phyloP scores from a whole-genome alignment of 2,113 vertebrate species.

The Meriones unguiculatus region DNA sequence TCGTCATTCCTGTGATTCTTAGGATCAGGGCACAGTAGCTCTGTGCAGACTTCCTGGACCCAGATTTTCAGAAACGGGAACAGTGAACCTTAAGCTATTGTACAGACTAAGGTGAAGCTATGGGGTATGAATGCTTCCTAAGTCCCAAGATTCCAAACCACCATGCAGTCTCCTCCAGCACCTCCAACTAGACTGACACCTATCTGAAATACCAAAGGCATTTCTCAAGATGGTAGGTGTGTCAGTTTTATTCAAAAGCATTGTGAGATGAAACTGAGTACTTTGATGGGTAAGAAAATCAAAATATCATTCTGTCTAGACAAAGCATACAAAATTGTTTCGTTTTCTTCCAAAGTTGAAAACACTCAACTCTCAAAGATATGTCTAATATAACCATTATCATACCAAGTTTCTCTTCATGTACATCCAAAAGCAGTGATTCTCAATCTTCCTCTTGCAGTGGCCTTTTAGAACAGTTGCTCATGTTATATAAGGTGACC shows the following conservation, averaged over 20 bases:
- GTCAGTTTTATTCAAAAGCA: neutral
- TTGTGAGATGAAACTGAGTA: neutral
- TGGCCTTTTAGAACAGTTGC: neutral
- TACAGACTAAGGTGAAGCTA: neutral
- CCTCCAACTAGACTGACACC: neutral
- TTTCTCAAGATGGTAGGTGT: neutral
- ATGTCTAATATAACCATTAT: neutral
- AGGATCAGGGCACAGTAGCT: neutral
- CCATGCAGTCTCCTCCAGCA: neutral
- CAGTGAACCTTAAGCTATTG: neutral
- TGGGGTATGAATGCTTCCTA: neutral
- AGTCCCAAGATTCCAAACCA: neutral
- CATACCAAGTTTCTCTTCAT: neutral
- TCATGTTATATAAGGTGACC: neutral
- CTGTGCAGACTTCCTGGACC: neutral
- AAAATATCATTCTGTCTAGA: conserved; percentile 33
- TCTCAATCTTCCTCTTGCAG: neutral
- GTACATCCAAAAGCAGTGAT: neutral
- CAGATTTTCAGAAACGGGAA: neutral
- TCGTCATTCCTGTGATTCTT: neutral
- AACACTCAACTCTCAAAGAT: neutral
- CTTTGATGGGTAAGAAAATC: neutral
- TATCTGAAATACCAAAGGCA: neutral
- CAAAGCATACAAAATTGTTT: neutral
- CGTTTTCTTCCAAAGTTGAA: neutral